Evolutionary conservation across 1,140 invertebrate genomes (phyloP), one percentile per base, ranked within the genome.

Genomic region (Fopius arisanus): DNA sequence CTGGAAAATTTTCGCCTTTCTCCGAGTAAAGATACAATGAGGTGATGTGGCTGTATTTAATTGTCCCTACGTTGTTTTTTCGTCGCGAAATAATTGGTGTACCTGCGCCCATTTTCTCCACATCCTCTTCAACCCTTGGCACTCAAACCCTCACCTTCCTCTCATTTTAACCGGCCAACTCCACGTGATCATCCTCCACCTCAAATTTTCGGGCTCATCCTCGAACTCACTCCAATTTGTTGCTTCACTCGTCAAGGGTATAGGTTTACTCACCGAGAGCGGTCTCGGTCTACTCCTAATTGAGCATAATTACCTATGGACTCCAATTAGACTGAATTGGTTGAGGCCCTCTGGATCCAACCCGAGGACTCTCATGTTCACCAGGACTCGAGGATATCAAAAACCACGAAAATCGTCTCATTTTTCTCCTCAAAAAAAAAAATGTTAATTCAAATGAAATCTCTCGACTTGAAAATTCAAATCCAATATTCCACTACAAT

Each of bases 1-100:
- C 48, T 16, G 14, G 6, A 6, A 14, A 14, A 51, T 23, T 23
- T 59, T 59, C 5, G 9, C 6, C 23, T 59, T 59, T 26, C 14
- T 59, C 26, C 23, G 4, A 63, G 67, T 69, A 74, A 59, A 26
- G 28, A 23, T 78, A 81, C 80, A 80, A 82, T 82, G 81, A 81
- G 75, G 78, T 78, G 80, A 83, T 51, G 69, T 66, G 41, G 70
- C 73, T 82, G 85, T 84, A 87, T 86, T 87, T 87, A 87, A 87
- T 86, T 87, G 85, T 83, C 81, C 76, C 79, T 81, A 80, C 78
- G 81, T 85, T 84, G 83, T 87, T 86, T 86, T 84, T 86, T 87
- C 84, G 84, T 85, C 83, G 83, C 79, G 82, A 77, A 82, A 87
- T 86, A 87, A 87, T 87, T 86, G 84, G 85, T 87, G 80, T 78